Evolutionary conservation across 2,113 vertebrate species (phyloP).

Genomic region (Steatornis caripensis): DNA sequence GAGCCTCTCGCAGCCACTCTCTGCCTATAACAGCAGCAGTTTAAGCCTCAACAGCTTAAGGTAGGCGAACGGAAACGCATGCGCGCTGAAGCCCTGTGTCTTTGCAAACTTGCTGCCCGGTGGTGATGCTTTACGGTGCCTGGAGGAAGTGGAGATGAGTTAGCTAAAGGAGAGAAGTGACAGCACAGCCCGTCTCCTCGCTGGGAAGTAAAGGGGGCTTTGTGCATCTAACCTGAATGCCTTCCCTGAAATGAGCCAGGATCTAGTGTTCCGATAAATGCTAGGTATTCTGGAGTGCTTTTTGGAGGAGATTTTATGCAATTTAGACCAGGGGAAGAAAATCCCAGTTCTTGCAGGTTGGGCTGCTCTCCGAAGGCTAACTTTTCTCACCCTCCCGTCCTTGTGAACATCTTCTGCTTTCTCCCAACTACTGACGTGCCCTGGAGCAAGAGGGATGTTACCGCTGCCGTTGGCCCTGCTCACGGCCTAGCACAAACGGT

Average conservation of each 20-base stretch:
- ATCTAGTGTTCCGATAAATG: not conserved
- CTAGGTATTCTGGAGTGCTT: fast-evolving
- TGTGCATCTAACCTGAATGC: not conserved
- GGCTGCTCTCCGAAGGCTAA: not conserved
- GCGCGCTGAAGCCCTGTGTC: fast-evolving
- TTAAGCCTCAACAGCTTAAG: conserved; percentile 92
- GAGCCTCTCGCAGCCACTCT: conserved; percentile 78
- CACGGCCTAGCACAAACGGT: not conserved
- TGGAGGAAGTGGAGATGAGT: not conserved
- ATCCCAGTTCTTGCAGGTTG: not conserved
- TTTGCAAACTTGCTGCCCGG: not conserved
- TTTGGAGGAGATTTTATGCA: not conserved
- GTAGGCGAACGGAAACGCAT: conserved; percentile 40
- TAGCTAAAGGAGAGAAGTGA: not conserved
- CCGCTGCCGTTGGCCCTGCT: not conserved
- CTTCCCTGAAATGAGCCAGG: not conserved
- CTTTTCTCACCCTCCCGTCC: not conserved
- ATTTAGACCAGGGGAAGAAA: not conserved
- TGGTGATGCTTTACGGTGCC: not conserved
- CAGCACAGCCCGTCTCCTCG: fast-evolving
- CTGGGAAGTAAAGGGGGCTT: not conserved
- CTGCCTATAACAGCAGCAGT: conserved; percentile 87
- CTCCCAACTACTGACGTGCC: fast-evolving
- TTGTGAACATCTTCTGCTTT: not conserved
- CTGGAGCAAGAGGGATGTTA: not conserved